A percentile compares a stretch with the other conserved stretches of the same genome.
phyloP scores from a whole-genome alignment of 1,140 invertebrate species.

The Papilio dardanus region DNA sequence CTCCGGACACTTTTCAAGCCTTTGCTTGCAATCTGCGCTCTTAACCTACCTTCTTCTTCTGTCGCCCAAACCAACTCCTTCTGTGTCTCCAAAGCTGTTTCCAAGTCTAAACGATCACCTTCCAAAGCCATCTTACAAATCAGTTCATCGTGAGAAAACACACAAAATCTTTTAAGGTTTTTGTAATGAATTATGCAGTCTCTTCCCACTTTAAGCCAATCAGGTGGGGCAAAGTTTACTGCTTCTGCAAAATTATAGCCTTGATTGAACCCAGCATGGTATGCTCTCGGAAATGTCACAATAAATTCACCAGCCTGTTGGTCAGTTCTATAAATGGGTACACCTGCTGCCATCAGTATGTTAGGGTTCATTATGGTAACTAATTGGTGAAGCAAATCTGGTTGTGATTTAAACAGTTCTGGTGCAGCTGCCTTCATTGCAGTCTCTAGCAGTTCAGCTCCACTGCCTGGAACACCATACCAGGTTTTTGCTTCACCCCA shows the following conservation, averaged over 20 bases:
- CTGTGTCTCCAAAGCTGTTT: constrained; percentile 92
- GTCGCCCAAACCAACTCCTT: constrained; percentile 94
- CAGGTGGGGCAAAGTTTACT: constrained; percentile 99
- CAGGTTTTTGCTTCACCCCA: constrained; percentile 96
- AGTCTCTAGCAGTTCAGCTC: constrained; percentile 96
- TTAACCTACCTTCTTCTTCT: constrained; percentile 88
- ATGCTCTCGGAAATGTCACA: constrained; percentile 98
- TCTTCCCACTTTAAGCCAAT: constrained; percentile 98
- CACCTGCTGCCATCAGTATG: constrained; percentile 93
- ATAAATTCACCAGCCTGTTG: constrained; percentile 99
- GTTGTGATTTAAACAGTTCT: constrained; percentile 97
- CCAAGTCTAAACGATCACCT: constrained; percentile 93
- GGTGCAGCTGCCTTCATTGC: constrained; percentile 97
- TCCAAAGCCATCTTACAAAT: constrained; percentile 98
- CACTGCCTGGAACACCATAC: constrained; percentile 97
- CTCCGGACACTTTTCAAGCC: constrained; percentile 93
- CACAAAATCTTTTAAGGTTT: constrained; percentile 95
- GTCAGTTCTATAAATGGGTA: constrained; percentile 91
- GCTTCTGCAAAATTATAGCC: constrained; percentile 99
- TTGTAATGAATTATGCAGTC: constrained; percentile 98
- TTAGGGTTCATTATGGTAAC: constrained; percentile 99
- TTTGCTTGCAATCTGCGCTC: constrained; percentile 89
- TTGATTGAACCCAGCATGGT: constrained; percentile 99
- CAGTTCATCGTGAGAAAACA: constrained; percentile 99
- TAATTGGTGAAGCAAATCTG: constrained; percentile 98